These are phyloP conservation scores for Diorhabda elongata DNA, from an alignment of 1,140 invertebrate species.

Conservation along the genomic window DNA sequence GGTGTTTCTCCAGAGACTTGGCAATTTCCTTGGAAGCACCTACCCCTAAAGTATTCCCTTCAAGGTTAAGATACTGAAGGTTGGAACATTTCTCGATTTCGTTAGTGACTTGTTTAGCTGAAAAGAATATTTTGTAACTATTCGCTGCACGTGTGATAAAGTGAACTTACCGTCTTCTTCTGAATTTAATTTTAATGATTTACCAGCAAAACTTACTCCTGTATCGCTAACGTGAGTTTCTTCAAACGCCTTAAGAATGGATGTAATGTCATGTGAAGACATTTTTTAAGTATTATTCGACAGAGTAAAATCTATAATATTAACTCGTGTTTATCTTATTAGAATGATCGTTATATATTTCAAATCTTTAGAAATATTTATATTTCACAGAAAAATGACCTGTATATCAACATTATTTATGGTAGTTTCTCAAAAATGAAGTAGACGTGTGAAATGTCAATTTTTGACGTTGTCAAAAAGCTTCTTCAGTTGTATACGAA, in stretches of 20 bases:
- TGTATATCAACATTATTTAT: no score
- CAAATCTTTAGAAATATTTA: no score
- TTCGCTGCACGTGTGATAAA: slow-evolving; percentile 22
- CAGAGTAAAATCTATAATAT: no score
- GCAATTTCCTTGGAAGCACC: slow-evolving; percentile 81
- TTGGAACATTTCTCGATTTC: slow-evolving; percentile 60
- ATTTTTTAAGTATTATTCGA: slow-evolving; percentile 10
- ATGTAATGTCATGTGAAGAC: slow-evolving; percentile 31
- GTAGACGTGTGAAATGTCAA: no score
- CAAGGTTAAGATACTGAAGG: slow-evolving; percentile 73
- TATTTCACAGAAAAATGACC: no score
- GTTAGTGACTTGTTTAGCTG: slow-evolving; percentile 61
- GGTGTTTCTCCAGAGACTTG: slow-evolving; percentile 70
- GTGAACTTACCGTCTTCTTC: slow-evolving; percentile 59
- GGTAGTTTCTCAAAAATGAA: no score
- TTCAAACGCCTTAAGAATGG: slow-evolving; percentile 36
- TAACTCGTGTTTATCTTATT: no score
- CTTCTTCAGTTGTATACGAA: no score
- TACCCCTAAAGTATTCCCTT: slow-evolving; percentile 91
- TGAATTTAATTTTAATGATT: slow-evolving; percentile 62
- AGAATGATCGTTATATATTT: no score
- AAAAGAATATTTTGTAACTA: slow-evolving; percentile 27
- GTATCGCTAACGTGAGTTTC: slow-evolving; percentile 32
- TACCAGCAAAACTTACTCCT: slow-evolving; percentile 64
- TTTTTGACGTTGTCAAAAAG: no score